A percentile compares a stretch with the other conserved stretches of the same genome.
phyloP scores from a whole-genome alignment of 2,113 vertebrate genomes.

The Diadophis punctatus region DNA sequence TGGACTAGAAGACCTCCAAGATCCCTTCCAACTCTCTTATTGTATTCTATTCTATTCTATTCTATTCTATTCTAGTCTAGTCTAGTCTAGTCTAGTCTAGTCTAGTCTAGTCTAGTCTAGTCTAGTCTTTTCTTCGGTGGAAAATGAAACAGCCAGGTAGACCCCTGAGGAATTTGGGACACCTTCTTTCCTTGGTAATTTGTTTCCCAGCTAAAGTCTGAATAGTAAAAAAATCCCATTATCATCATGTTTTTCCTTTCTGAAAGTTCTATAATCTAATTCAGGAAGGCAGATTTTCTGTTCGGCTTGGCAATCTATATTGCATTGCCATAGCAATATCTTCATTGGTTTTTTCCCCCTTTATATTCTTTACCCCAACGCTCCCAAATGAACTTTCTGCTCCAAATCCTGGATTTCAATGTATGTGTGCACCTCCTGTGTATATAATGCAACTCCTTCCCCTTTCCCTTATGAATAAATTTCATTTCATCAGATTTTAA shows the following conservation, averaged over 20 bases:
- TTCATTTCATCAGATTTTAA: background rate
- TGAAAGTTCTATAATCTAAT: background rate
- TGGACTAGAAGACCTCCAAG: too few species aligned
- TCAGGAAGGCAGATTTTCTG: background rate
- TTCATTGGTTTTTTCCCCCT: background rate
- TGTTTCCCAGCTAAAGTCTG: background rate
- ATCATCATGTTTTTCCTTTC: background rate
- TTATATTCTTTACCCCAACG: background rate
- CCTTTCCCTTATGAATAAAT: background rate
- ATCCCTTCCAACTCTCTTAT: too few species aligned
- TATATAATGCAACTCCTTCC: background rate
- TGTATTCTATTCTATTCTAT: too few species aligned
- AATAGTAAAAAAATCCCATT: background rate
- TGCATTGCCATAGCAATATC: background rate
- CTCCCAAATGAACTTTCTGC: background rate
- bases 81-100: too few species aligned
- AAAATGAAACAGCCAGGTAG: background rate
- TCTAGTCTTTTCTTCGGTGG: background rate
- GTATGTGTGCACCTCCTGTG: background rate
- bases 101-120: too few species aligned
- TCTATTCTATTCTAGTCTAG: too few species aligned
- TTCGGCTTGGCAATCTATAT: background rate
- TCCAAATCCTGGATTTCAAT: background rate
- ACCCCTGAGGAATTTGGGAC: background rate
- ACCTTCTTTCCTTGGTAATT: background rate